Evolutionary conservation across 2,113 vertebrate genomes (phyloP), one percentile per base, ranked within the genome.

Genomic region (Ibidorhyncha struthersii): DNA sequence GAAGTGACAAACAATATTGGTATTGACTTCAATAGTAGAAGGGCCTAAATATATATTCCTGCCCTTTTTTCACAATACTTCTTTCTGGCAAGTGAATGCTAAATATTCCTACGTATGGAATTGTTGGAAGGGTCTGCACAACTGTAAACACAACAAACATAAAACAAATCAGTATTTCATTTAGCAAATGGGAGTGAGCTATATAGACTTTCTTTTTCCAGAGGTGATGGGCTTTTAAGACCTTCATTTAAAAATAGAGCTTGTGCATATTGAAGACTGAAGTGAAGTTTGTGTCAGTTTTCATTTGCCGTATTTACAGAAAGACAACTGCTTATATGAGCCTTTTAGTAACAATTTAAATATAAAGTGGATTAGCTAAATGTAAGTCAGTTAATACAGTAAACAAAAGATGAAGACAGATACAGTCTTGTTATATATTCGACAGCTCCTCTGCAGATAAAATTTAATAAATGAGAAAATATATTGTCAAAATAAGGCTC

Each of bases 391-490:
- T 97, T 94, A 97, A 86, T 84, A 86, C 8, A 63, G 67, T 65
- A 93, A 97, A 97, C 77, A 95, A 96, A 82, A 72, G 74, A 83
- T 26, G 14, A 81, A 96, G 95, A 76, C n/a, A 90, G n/a, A 82
- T 65, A 71, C 15, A 52, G 49, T 79, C 71, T 69, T 63, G 18
- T 92, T 79, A 82, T 59, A 34, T 78, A 83, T 90, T 52, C 5
- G 50, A 73, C 55, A 78, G 84, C 61, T 90, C 52, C 85, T 96
- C 91, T 97, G 93, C 79, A 91, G 84, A 73, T 87, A 91, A 97
- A 93, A 94, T 96, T 82, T 96, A 97, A 97, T 89, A 97, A 96
- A 93, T 86, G 58, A 93, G 87, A 96, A 98, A 96, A 97, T 41
- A 89, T 15, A 23, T 69, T 78, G 45, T 73, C 72, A 93, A 89